Conservation (phyloP, 2,888 invertebrate species). For the Lagria hirta region DNA sequence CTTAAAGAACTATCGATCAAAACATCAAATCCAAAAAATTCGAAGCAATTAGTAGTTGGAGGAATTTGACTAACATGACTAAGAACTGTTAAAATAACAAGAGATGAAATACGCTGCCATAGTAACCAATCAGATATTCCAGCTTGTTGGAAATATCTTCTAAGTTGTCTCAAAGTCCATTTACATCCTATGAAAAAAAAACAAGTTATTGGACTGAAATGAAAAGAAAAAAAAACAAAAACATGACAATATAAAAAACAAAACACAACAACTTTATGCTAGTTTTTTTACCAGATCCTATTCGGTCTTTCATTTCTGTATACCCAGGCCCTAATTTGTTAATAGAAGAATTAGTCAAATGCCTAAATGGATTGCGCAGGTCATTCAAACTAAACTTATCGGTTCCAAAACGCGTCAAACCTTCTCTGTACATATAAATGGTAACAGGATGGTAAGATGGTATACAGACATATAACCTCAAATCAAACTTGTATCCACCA, state of each 20-base stretch:
- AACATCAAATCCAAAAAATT: constrained; percentile 90
- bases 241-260: neutral
- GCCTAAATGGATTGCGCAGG: constrained; percentile 80
- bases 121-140: constrained; percentile 77
- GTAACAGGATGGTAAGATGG: constrained; percentile 84
- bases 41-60: constrained; percentile 76
- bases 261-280: neutral
- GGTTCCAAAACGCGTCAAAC: constrained; percentile 77
- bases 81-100: constrained; percentile 75
- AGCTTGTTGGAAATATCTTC: constrained; percentile 70
- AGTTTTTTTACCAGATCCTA: constrained; percentile 67
- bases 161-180: constrained; percentile 79
- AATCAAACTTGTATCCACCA: constrained; percentile 90
- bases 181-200: constrained; percentile 68
- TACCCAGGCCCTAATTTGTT: constrained; percentile 87
- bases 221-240: no score
- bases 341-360: constrained; percentile 88
- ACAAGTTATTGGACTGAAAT: no score
- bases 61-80: constrained; percentile 74
- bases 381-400: constrained; percentile 83
- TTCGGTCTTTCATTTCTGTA: constrained; percentile 77
- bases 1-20: constrained; percentile 79
- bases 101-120: constrained; percentile 75
- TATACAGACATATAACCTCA: constrained; percentile 86
- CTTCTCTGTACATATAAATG: constrained; percentile 87